Conservation (phyloP, 2,888 invertebrate genomes). For the Hypomecis punctinalis region DNA sequence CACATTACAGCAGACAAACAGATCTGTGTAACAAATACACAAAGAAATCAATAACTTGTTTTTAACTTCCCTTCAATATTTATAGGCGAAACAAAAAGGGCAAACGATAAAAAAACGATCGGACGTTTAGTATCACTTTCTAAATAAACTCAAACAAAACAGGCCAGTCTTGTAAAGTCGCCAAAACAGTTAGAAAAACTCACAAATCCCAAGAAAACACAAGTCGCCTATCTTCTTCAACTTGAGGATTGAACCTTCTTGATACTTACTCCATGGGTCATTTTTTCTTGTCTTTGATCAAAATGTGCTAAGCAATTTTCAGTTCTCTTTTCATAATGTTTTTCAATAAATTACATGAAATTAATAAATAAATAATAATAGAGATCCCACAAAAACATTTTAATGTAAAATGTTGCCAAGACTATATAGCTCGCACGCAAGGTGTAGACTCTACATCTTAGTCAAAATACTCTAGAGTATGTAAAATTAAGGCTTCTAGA, state of each 20-base stretch:
- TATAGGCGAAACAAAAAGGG: conserved; percentile 3
- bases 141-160: conserved; percentile 31
- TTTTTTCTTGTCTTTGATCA: too few relatives aligned
- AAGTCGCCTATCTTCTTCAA: conserved; percentile 66
- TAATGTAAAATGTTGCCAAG: too few relatives aligned
- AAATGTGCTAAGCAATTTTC: too few relatives aligned
- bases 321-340: too few relatives aligned
- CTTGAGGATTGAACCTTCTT: neutral
- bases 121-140: conserved; percentile 19
- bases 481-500: too few relatives aligned
- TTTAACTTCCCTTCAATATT: neutral
- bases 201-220: conserved; percentile 62
- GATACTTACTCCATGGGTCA: neutral
- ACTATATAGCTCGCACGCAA: too few relatives aligned
- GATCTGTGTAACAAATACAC: neutral
- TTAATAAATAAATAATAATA: too few relatives aligned
- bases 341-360: too few relatives aligned
- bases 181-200: conserved; percentile 31
- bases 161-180: conserved; percentile 22
- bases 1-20: too few relatives aligned
- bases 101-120: conserved; percentile 11
- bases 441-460: too few relatives aligned
- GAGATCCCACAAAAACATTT: too few relatives aligned
- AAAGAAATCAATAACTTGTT: neutral
- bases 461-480: too few relatives aligned